Conservation (phyloP, 2,888 invertebrate species). For the Himalopsyche anomala region DNA sequence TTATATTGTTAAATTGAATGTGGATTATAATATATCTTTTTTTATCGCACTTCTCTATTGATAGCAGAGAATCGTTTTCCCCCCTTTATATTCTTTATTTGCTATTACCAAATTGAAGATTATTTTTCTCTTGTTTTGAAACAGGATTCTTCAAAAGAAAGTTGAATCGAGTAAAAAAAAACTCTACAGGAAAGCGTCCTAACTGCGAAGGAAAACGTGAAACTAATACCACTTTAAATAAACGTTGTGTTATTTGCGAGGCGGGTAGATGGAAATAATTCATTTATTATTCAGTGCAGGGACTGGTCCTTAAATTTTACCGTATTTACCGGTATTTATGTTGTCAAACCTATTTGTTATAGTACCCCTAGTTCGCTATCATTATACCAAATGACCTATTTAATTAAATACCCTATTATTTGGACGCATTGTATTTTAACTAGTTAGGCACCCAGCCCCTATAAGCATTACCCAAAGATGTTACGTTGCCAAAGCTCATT, state of each 20-base stretch:
- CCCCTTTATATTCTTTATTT: no score
- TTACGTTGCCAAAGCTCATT: background rate
- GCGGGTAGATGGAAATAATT: slow-evolving; percentile 35
- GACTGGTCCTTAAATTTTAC: slow-evolving; percentile 39
- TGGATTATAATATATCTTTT: no score
- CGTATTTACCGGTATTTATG: slow-evolving; percentile 43
- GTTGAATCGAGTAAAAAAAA: no score
- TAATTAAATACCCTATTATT: slow-evolving; percentile 62
- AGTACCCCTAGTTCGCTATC: slow-evolving; percentile 56
- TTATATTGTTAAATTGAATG: no score
- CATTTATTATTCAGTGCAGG: slow-evolving; percentile 43
- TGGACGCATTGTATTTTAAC: slow-evolving; percentile 63
- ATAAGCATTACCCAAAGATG: slow-evolving; percentile 22
- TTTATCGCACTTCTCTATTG: no score
- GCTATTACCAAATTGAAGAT: no score
- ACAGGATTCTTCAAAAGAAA: no score
- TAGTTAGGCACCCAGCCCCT: slow-evolving; percentile 36
- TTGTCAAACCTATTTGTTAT: slow-evolving; percentile 44
- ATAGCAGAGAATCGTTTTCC: no score
- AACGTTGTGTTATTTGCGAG: slow-evolving; percentile 34
- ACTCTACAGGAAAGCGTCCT: background rate
- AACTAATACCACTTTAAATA: slow-evolving; percentile 38
- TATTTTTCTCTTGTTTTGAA: no score
- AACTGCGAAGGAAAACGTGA: slow-evolving; percentile 16
- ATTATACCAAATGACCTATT: slow-evolving; percentile 60